Base-by-base conservation (phyloP, 2,888 invertebrate species). In the Heteromurus nitidus region DNA sequence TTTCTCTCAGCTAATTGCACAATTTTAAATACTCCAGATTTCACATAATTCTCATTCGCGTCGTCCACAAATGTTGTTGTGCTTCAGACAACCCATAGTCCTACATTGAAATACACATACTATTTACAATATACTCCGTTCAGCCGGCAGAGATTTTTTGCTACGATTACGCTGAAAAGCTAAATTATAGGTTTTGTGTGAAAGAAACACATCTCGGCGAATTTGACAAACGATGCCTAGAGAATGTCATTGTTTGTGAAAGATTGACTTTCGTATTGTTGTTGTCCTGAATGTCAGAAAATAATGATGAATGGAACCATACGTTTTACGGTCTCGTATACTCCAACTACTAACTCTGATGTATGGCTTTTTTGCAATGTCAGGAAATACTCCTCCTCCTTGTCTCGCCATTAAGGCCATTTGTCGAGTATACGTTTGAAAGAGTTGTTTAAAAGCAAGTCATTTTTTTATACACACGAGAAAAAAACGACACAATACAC, bases 251-350 rank as follows among this genome's bases (percentile, higher is more conserved):
- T 65, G 3, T 44, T 44, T 44, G 28, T n/a, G n/a, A n/a, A 72
- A 72, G 42, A 42, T 65, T 65, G 65, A 65, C 44, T 44, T 65
- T 65, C 18, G 26, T 16, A 2, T n/a, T 30, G 26, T n/a, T n/a
- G n/a, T n/a, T n/a, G n/a, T 50, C 26, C 22, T 28, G 36, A 58
- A 58, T 58, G 76, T 60, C 60, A 58, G 44, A 18, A 67, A 65
- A 55, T 75, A 65, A 68, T 76, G 76, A 76, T 67, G 60, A 76
- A 68, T 68, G 68, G 58, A 76, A 76, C 76, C 67, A 68, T 67
- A 76, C 60, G 67, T 9, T 28, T 64, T 42, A 22, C 28, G 58
- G 42, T 58, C 20, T 30, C 76, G 20, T 60, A 30, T 60, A 22
- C 13, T 68, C 65, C 24, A 36, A 30, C 53, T 76, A 50, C 11